Percentiles rank a stretch among this genome's conserved stretches.
phyloP scores from a whole-genome alignment of 2,888 invertebrate species.

The Adineta ricciae region DNA sequence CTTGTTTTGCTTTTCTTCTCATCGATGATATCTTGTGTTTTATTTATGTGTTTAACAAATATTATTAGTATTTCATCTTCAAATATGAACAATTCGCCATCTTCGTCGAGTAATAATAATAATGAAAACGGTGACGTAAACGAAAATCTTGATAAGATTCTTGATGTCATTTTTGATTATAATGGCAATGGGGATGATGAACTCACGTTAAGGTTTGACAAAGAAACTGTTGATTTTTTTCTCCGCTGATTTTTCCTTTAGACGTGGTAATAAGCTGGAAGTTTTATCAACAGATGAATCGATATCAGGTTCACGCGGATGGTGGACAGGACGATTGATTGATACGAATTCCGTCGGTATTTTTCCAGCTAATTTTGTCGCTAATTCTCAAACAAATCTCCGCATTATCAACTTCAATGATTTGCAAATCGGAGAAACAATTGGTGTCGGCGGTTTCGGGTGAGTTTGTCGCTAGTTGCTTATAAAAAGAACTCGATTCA shows the following conservation, averaged over 20 bases:
- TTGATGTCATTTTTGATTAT: neutral
- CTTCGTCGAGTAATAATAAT: neutral
- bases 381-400: slow-evolving; percentile 39
- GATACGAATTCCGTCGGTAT: slow-evolving; percentile 63
- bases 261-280: slow-evolving; percentile 45
- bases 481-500: slow-evolving; percentile 40
- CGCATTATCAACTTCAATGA: slow-evolving; percentile 67
- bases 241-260: neutral
- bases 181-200: neutral
- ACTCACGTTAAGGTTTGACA: neutral
- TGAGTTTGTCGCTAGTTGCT: slow-evolving; percentile 55
- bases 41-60: slow-evolving; percentile 17
- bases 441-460: slow-evolving; percentile 90
- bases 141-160: neutral
- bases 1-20: neutral
- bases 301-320: slow-evolving; percentile 90
- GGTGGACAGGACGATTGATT: slow-evolving; percentile 94
- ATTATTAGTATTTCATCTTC: neutral
- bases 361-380: slow-evolving; percentile 86
- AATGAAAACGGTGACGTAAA: neutral
- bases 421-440: slow-evolving; percentile 76
- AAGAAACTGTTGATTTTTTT: neutral
- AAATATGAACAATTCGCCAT: neutral
- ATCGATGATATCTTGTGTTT: neutral
- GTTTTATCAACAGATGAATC: slow-evolving; percentile 80